Base-by-base conservation (phyloP, 2,797 vertebrate species). In the Cetoscarus ocellatus region DNA sequence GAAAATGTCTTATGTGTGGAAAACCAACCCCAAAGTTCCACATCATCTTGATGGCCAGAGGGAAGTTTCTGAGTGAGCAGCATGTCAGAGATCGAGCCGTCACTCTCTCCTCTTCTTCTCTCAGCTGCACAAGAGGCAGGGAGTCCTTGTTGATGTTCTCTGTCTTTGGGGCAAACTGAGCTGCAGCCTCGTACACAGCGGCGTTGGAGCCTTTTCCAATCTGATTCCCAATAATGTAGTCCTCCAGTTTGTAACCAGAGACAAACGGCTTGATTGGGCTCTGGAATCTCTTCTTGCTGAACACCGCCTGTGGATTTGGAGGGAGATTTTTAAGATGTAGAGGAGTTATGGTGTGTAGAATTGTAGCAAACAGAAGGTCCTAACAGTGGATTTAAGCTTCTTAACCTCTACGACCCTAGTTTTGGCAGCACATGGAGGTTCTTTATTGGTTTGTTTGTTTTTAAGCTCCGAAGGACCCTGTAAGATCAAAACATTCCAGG, bases 41-140 rank as follows among this genome's bases (percentile, higher is more conserved):
- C 96, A 99, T 95, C 97, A 99, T 98, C 89, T 99, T 98, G 89
- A 98, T 91, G 1, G 97, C 97, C 38, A 98, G 80, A 0, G 97
- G 97, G 63, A 95, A 98, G 52, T 54, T 83, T 62, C 64, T 74
- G 0, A 93, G 73, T 7, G 88, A 85, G 79, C 85, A 80, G 79
- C 88, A 83, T 1, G 70, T 60, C 54, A 83, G 54, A 56, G 85
- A 65, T n/a, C 44, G 78, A 48, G 15, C 0, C 0, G 36, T n/a
- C 10, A 65, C 54, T n/a, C 6, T 27, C 47, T 88, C 84, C 12
- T 84, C 84, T 50, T 78, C 77, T 1, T 79, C 77, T 49, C 58
- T 78, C 18, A 89, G 79, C 67, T 93, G 76, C 69, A 90, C 77
- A 70, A 73, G 44, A 0, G 87, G 83, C 39, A n/a, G 35, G 52